Percentiles rank a stretch among this genome's conserved stretches.
Conservation (phyloP, 2,113 vertebrate genomes). For the Toxotes chatareus region DNA sequence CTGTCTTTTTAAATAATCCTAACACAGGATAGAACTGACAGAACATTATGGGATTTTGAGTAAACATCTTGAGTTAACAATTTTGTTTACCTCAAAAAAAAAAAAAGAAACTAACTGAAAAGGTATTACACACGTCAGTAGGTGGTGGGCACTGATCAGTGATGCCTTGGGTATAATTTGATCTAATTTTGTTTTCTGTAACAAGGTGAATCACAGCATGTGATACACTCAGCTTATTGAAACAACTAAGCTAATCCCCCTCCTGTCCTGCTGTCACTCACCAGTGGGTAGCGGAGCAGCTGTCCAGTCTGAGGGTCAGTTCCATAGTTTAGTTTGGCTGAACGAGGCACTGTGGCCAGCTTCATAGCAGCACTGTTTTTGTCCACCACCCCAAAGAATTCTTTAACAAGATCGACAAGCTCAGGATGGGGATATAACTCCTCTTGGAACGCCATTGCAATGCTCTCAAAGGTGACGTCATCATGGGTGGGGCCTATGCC, state of each 20-base stretch:
- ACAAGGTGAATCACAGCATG: not conserved
- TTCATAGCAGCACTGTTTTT: constrained; percentile 86
- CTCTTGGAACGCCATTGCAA: constrained; percentile 92
- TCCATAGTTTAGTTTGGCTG: constrained; percentile 92
- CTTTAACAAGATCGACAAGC: constrained; percentile 82
- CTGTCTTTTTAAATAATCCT: no score
- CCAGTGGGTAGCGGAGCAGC: constrained; percentile 87
- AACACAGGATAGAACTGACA: not conserved
- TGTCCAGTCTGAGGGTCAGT: constrained; percentile 83
- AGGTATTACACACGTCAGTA: no score
- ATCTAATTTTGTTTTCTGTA: not conserved
- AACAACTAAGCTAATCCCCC: not conserved
- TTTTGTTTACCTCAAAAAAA: not conserved
- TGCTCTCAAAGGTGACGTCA: constrained; percentile 93
- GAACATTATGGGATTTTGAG: not conserved
- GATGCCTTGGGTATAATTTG: not conserved
- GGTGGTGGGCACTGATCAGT: not conserved
- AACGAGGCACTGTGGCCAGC: constrained; percentile 88
- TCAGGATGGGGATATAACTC: constrained; percentile 87
- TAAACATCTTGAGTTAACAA: not conserved
- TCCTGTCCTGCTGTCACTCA: constrained; percentile 66
- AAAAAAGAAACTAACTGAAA: not conserved
- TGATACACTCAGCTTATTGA: not conserved
- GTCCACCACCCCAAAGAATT: constrained; percentile 82
- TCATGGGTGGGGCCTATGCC: constrained; percentile 97